Evolutionary conservation across 2,888 invertebrate species (phyloP).

Genomic region (Vanessa cardui): DNA sequence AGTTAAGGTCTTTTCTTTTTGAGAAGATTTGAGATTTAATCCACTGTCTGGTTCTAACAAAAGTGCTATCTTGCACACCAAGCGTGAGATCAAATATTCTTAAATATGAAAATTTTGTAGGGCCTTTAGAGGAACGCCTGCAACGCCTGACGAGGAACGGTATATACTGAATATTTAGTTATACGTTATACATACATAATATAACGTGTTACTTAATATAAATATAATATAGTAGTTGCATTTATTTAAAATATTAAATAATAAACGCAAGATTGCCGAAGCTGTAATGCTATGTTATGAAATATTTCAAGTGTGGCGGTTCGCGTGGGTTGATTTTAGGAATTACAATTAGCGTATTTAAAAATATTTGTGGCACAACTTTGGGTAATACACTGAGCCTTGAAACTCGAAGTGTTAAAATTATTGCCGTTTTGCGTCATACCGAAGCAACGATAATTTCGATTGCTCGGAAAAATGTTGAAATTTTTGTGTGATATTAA

Average conservation of each 20-base stretch:
- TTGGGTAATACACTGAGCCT: slow-evolving; percentile 34
- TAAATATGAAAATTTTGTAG: background rate
- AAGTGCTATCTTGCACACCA: background rate
- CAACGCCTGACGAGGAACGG: background rate
- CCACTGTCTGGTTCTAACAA: too few relatives aligned
- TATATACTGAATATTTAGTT: too few relatives aligned
- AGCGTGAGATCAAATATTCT: background rate
- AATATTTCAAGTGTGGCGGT: background rate
- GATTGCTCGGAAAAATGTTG: background rate
- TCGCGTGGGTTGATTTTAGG: slow-evolving; percentile 19
- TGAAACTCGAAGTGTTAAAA: slow-evolving; percentile 29
- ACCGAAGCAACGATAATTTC: slow-evolving; percentile 12
- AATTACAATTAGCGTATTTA: slow-evolving; percentile 35
- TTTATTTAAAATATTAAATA: background rate
- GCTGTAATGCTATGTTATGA: background rate
- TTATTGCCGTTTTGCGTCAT: slow-evolving; percentile 25
- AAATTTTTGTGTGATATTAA: slow-evolving; percentile 9
- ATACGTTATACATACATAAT: too few relatives aligned
- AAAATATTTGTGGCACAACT: slow-evolving; percentile 33
- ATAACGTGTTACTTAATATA: too few relatives aligned
- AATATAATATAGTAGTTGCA: too few relatives aligned
- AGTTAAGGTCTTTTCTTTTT: background rate
- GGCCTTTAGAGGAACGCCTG: background rate
- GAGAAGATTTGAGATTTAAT: background rate
- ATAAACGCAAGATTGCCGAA: background rate